These are phyloP conservation scores for Antheraea assamensis DNA, from an alignment of 2,888 invertebrate genomes.

Conservation along the genomic window DNA sequence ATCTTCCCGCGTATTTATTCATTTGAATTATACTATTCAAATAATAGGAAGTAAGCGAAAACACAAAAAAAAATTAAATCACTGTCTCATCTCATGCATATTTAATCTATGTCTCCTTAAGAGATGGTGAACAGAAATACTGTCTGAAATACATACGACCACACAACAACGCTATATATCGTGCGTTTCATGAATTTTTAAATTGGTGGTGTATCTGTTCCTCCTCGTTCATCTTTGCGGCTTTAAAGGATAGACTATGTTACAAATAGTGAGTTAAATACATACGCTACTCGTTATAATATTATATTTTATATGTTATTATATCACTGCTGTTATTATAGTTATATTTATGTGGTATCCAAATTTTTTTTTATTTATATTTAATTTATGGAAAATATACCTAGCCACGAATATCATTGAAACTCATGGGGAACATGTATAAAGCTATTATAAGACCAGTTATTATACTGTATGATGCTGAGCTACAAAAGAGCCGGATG, in stretches of 20 bases:
- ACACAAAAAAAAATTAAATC: not conserved
- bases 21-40: not conserved
- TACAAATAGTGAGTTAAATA: not conserved
- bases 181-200: slow-evolving; percentile 12
- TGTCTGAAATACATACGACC: not conserved
- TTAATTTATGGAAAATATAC: too few relatives aligned
- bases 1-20: not conserved
- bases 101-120: not conserved
- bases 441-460: too few relatives aligned
- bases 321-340: not conserved
- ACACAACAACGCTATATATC: not conserved
- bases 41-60: not conserved
- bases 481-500: too few relatives aligned
- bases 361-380: too few relatives aligned
- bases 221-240: not conserved
- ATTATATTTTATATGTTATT: not conserved
- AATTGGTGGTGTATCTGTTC: not conserved
- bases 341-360: too few relatives aligned
- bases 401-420: too few relatives aligned
- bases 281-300: not conserved
- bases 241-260: not conserved
- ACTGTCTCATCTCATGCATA: not conserved
- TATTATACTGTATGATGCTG: too few relatives aligned
- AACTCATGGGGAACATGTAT: too few relatives aligned
- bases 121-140: slow-evolving; percentile 11